Conservation (phyloP, 2,888 invertebrate genomes). For the Sinodicranocentrus sp. region DNA sequence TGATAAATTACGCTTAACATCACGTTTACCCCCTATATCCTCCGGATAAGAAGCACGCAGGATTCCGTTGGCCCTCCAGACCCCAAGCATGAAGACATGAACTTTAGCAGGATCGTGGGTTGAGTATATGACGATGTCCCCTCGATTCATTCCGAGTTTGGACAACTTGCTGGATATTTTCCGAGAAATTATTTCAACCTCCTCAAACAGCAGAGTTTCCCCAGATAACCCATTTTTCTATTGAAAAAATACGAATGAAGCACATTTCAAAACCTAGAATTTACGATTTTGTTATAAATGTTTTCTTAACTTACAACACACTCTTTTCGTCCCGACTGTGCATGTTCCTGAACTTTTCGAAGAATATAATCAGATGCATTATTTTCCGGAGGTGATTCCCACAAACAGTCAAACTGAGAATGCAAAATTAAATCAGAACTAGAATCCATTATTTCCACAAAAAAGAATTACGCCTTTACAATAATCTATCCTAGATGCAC, state of each 20-base stretch:
- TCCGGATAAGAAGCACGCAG: conserved; percentile 71
- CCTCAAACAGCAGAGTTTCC: conserved; percentile 50
- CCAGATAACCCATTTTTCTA: conserved; percentile 45
- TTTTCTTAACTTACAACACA: conserved; percentile 34
- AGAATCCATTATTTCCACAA: neutral
- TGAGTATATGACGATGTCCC: conserved; percentile 68
- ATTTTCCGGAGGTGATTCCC: conserved; percentile 15
- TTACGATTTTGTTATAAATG: neutral
- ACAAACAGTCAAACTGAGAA: conserved; percentile 37
- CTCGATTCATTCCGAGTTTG: conserved; percentile 60
- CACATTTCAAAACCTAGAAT: too few relatives aligned
- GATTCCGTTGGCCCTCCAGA: conserved; percentile 70
- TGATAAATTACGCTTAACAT: neutral
- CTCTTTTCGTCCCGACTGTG: neutral
- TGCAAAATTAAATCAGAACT: conserved; percentile 12
- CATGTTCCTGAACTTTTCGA: conserved; percentile 20
- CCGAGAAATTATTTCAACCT: conserved; percentile 47
- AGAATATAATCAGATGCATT: conserved; percentile 54
- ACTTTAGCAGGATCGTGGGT: conserved; percentile 66
- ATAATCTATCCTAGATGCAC: too few relatives aligned
- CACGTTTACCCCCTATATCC: conserved; percentile 64
- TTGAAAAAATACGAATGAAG: too few relatives aligned
- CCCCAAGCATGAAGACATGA: conserved; percentile 70
- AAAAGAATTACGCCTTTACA: too few relatives aligned
- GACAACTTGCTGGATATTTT: conserved; percentile 59